Percentiles rank a stretch among this genome's conserved stretches.
Evolutionary conservation across 2,113 vertebrate species (phyloP).

Genomic region (Megatriorchis doriae): DNA sequence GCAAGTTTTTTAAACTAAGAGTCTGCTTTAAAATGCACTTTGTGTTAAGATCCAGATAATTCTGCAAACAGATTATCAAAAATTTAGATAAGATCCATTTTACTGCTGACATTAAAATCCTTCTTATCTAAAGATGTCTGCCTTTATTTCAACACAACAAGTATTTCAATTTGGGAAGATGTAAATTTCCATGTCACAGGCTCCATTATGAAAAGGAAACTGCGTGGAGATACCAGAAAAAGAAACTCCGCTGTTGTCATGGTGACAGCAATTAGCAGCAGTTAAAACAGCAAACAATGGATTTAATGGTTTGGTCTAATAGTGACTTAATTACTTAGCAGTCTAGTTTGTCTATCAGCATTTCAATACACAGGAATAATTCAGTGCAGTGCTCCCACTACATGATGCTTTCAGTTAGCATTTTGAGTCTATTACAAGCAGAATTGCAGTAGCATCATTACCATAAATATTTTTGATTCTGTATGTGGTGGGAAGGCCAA

Average conservation of each 20-base stretch:
- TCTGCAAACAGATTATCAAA: neutral
- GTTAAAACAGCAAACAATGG: conserved; percentile 66
- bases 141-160: neutral
- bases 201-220: conserved; percentile 27
- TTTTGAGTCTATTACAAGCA: conserved; percentile 28
- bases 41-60: neutral
- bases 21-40: neutral
- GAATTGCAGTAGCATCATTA: conserved; percentile 31
- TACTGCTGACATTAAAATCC: neutral
- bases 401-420: neutral
- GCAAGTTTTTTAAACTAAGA: neutral
- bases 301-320: conserved; percentile 40
- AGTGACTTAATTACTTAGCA: conserved; percentile 61
- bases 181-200: neutral
- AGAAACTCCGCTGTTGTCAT: conserved; percentile 55
- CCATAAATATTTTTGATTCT: conserved; percentile 8
- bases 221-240: conserved; percentile 17
- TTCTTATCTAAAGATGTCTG: neutral
- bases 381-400: neutral
- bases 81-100: neutral
- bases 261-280: conserved; percentile 66
- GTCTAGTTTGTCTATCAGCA: conserved; percentile 26
- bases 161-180: conserved; percentile 9
- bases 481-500: neutral
- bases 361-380: conserved; percentile 31